Evolutionary conservation across 2,888 invertebrate genomes (phyloP).

Genomic region (Oligia latruncula): DNA sequence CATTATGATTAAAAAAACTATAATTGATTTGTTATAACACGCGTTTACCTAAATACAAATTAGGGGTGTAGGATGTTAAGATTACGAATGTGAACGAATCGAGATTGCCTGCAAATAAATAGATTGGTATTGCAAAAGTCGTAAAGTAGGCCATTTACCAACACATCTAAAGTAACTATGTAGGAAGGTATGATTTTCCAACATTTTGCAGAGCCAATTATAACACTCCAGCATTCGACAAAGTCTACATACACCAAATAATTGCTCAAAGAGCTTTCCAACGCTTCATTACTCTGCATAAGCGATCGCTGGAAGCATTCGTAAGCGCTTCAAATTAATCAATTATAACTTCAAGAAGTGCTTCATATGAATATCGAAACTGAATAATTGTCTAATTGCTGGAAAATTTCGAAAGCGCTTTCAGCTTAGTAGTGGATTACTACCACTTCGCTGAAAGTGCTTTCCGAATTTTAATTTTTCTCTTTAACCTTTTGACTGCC

Average conservation of each 20-base stretch:
- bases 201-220: conserved; percentile 2
- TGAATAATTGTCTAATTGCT: conserved; percentile 18
- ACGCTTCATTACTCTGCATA: conserved; percentile 15
- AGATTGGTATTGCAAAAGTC: not conserved
- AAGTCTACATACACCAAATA: conserved; percentile 9
- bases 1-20: not conserved
- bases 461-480: not conserved
- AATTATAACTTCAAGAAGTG: conserved; percentile 35
- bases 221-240: not conserved
- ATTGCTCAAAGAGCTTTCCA: conserved; percentile 28
- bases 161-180: not conserved
- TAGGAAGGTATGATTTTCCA: not conserved
- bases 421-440: not conserved
- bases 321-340: conserved; percentile 34
- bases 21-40: not conserved
- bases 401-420: conserved; percentile 30
- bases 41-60: not conserved
- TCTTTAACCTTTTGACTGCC: too few relatives aligned
- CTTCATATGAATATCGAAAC: conserved; percentile 25
- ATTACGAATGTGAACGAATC: not conserved
- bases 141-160: not conserved
- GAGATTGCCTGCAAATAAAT: not conserved
- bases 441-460: not conserved
- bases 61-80: not conserved
- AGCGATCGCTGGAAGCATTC: conserved; percentile 10